phyloP scores from a whole-genome alignment of 2,113 vertebrate genomes.

The Bostrychus sinensis region DNA sequence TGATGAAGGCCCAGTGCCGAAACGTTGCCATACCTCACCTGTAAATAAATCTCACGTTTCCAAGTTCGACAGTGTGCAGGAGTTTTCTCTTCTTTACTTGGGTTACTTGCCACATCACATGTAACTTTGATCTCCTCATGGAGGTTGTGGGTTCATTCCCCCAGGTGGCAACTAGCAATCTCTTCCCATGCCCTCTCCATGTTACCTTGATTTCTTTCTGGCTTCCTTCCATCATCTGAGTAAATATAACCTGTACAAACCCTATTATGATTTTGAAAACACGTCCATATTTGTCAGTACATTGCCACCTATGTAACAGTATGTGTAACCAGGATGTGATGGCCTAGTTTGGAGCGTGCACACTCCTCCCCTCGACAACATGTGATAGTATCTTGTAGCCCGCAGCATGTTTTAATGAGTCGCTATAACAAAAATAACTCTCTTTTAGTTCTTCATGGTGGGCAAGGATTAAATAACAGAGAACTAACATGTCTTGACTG shows the following conservation, averaged over 20 bases:
- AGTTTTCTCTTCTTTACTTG: too few species aligned
- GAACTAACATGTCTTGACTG: slow-evolving; percentile 45
- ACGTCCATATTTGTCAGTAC: not conserved
- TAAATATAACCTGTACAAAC: not conserved
- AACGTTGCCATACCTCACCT: too few species aligned
- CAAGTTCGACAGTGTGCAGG: too few species aligned
- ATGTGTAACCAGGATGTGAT: slow-evolving; percentile 34
- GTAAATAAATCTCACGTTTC: too few species aligned
- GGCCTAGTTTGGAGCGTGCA: slow-evolving; percentile 66
- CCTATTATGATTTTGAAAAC: not conserved
- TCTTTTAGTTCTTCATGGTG: slow-evolving; percentile 44
- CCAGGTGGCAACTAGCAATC: too few species aligned
- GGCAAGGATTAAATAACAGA: slow-evolving; percentile 46
- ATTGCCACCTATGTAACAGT: not conserved
- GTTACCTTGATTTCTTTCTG: too few species aligned
- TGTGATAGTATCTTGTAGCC: slow-evolving; percentile 64
- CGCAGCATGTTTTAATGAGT: slow-evolving; percentile 71
- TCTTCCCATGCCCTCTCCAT: not conserved
- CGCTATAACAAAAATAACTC: slow-evolving; percentile 64
- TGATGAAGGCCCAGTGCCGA: too few species aligned
- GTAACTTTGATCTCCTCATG: too few species aligned
- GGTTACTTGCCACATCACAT: too few species aligned
- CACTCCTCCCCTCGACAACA: slow-evolving; percentile 50
- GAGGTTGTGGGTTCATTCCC: too few species aligned
- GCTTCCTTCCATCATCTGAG: not conserved